Evolutionary conservation across 2,888 invertebrate species (phyloP), one percentile per base, ranked within the genome.

Genomic region (Epinotia ramella): DNA sequence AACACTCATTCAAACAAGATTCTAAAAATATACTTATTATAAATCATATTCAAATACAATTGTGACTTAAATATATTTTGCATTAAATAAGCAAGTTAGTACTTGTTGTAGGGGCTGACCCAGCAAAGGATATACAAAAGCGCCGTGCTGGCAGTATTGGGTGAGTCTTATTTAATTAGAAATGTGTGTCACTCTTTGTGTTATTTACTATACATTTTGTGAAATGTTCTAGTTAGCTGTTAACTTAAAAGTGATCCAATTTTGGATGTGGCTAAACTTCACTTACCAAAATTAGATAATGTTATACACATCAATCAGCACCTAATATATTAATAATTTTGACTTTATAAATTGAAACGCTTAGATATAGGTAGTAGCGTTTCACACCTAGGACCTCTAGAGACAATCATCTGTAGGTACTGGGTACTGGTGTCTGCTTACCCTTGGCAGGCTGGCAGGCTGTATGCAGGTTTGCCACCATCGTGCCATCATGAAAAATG

Each of bases 91-190:
- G 65, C 56, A 70, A 69, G 73, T 73, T 71, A 67, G 70, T 79
- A 77, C 77, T 79, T 80, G 79, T 95, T 95, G 73, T 90, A 97
- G 97, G 97, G 96, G 96, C 96, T 95, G 97, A 97, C 95, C 96
- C 96, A 92, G 96, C 96, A 89, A 97, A 97, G 95, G 96, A 96
- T 95, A 95, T 96, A 95, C 96, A 96, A 94, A 97, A 97, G 95
- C 96, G 97, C 90, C 96, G 96, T 89, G 96, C 96, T 89, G 96
- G 96, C 91, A 97, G 97, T 92, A 96, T 97, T 95, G 97, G 97
- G 97, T 97, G 89, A 96, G 97, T 95, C 81, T 73, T 65, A 77
- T 57, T 53, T 64, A 73, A 53, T 70, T 73, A 60, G 62, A 49
- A 73, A 70, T 49, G 64, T 73, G 49, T 72, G 67, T 70, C 69